Evolutionary conservation across 2,113 vertebrate genomes (phyloP).

Genomic region (Nematolebias whitei): DNA sequence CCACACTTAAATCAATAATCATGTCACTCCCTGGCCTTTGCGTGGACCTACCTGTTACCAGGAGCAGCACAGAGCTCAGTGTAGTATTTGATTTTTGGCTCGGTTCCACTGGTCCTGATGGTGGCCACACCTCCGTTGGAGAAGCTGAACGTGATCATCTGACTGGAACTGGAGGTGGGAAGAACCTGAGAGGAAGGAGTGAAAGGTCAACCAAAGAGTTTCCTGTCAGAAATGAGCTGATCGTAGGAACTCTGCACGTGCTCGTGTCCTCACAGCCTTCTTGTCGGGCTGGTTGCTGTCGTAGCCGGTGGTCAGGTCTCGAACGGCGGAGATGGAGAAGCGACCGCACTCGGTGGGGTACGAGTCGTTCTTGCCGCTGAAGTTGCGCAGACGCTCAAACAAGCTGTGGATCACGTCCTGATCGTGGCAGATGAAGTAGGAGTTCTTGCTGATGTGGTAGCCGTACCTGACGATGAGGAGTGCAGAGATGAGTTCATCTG

Average conservation of each 20-base stretch:
- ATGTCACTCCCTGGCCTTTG: not conserved
- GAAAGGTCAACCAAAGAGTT: not conserved
- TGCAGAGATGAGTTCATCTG: not conserved
- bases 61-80: conserved; percentile 93
- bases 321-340: conserved; percentile 85
- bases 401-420: conserved; percentile 84
- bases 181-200: conserved; percentile 84
- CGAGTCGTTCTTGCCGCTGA: conserved; percentile 76
- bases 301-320: conserved; percentile 94
- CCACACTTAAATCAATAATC: not conserved
- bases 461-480: conserved; percentile 84
- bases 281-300: conserved; percentile 88
- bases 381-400: conserved; percentile 90
- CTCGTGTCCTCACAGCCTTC: conserved; percentile 85
- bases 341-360: conserved; percentile 89
- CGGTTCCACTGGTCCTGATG: conserved; percentile 95
- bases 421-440: conserved; percentile 95
- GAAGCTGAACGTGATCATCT: conserved; percentile 98
- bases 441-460: conserved; percentile 93
- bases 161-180: conserved; percentile 92
- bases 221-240: not conserved
- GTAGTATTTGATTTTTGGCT: conserved; percentile 99
- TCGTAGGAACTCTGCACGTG: not conserved
- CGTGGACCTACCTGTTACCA: conserved; percentile 85
- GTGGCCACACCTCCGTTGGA: conserved; percentile 94